Base-by-base conservation (phyloP, 2,113 vertebrate genomes). In the Poecilia latipinna region DNA sequence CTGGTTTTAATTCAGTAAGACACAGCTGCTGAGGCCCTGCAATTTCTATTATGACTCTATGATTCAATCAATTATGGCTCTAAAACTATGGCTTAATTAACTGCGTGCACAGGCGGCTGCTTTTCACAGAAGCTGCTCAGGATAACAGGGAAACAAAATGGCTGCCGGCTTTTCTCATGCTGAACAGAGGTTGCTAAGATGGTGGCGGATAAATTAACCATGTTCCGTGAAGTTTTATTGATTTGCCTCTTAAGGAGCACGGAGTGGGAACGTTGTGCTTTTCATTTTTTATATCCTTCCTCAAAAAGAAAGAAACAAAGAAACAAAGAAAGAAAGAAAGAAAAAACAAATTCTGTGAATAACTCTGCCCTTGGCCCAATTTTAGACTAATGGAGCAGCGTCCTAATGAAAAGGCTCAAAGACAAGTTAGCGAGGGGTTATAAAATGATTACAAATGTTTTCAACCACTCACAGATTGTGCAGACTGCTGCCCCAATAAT, bases 21-120 rank as follows among this genome's bases (percentile, higher is more conserved):
- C 82, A 86, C 91, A 90, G 91, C 90, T 94, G 92, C 89, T 68
- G 82, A 83, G 87, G 84, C 84, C 83, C 82, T 61, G 77, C 89
- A 87, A 85, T 90, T 90, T 85, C 89, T 92, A 88, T 94, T 92
- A 93, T 91, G 88, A 89, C 83, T 85, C 81, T 83, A 91, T 92
- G 91, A 92, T 93, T 92, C 91, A 92, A 92, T 94, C 91, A 93
- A 93, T 91, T 93, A 93, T 86, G 82, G 79, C 76, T 87, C 79
- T 83, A 88, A 93, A 93, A 93, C 92, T 87, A 92, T 85, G 84
- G 84, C 91, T 93, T 93, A 93, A 93, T 93, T 92, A 93, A 90
- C 91, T 91, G 82, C 86, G 87, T 89, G 90, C 86, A 90, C 88
- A 88, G 82, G 80, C 84, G 79, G 69, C 84, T 77, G 87, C 83